Conservation (phyloP, 2,113 vertebrate species). For the Toxotes chatareus region DNA sequence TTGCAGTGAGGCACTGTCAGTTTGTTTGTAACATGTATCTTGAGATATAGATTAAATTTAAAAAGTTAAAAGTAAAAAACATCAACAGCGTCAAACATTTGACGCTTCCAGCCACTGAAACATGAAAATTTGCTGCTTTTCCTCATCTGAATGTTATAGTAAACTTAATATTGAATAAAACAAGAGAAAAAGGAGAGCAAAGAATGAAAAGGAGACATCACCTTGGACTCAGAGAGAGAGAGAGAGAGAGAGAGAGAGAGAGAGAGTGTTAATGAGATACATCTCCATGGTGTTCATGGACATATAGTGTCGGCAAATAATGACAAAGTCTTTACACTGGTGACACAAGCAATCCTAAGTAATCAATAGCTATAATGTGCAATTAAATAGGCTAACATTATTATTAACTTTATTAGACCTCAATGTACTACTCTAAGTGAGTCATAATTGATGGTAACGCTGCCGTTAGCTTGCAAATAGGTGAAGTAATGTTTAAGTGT, state of each 20-base stretch:
- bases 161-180: too few relatives aligned
- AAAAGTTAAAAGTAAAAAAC: too few relatives aligned
- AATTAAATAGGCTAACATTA: slow-evolving; percentile 48
- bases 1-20: not conserved
- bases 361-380: slow-evolving; percentile 56
- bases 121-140: too few relatives aligned
- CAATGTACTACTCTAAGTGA: slow-evolving; percentile 19
- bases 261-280: not conserved
- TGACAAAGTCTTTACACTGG: not conserved
- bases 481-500: slow-evolving; percentile 44
- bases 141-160: too few relatives aligned
- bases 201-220: too few relatives aligned
- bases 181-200: too few relatives aligned
- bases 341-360: slow-evolving; percentile 23
- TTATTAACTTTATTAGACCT: slow-evolving; percentile 47
- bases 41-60: too few relatives aligned
- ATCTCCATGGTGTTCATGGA: slow-evolving; percentile 2
- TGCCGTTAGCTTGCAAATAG: slow-evolving; percentile 41
- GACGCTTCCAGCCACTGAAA: not conserved
- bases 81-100: not conserved
- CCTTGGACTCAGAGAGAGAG: too few relatives aligned
- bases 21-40: too few relatives aligned
- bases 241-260: too few relatives aligned
- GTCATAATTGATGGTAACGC: slow-evolving; percentile 28
- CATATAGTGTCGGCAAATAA: slow-evolving; percentile 17